A percentile compares a stretch with the other conserved stretches of the same genome.
Evolutionary conservation across 2,888 invertebrate species (phyloP).

Genomic region (Apeira syringaria): DNA sequence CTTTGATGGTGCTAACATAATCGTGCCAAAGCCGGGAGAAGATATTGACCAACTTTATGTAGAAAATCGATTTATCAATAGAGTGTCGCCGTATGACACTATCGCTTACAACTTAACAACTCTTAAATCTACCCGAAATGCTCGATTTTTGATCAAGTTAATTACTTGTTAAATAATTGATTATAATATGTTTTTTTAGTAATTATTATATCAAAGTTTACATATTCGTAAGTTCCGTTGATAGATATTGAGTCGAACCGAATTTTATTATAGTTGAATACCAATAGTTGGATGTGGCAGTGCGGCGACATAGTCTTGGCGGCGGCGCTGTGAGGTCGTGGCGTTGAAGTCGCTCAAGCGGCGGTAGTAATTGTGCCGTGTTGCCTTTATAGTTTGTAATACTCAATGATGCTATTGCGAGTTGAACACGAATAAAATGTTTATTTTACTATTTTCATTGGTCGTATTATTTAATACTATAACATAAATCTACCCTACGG

Average conservation of each 20-base stretch:
- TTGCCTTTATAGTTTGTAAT: constrained; percentile 62
- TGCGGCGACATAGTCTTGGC: constrained; percentile 2
- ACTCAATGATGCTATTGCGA: constrained; percentile 76
- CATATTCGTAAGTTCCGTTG: no score
- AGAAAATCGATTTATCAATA: constrained; percentile 7
- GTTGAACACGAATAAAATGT: constrained; percentile 77
- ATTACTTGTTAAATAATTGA: no score
- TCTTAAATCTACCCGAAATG: no score
- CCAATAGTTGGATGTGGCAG: background rate
- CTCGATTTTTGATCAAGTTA: no score
- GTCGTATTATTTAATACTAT: constrained; percentile 65
- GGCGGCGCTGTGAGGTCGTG: no score
- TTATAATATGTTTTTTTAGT: no score
- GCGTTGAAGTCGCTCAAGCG: no score
- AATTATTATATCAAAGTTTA: no score
- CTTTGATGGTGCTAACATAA: constrained; percentile 12
- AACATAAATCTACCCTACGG: no score
- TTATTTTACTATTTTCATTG: constrained; percentile 83
- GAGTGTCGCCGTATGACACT: background rate
- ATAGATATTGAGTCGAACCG: no score
- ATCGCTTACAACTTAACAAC: background rate
- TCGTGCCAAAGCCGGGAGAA: constrained; percentile 11
- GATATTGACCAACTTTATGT: constrained; percentile 3
- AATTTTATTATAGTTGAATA: background rate
- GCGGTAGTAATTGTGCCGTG: constrained; percentile 45